A percentile compares a stretch with the other conserved stretches of the same genome.
Evolutionary conservation across 2,888 invertebrate species (phyloP).

Genomic region (Lypha dubia): DNA sequence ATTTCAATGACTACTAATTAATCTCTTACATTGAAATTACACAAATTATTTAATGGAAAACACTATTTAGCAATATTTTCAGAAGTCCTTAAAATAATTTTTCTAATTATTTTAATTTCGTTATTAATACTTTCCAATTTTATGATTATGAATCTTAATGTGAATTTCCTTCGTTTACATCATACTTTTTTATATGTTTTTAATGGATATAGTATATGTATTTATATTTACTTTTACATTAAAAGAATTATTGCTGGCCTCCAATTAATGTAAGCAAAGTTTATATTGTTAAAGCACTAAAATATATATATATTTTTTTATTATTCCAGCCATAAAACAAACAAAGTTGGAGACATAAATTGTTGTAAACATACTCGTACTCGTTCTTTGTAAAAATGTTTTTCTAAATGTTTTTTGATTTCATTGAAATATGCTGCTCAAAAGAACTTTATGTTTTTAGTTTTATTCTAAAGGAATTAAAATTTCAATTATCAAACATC

Average conservation of each 20-base stretch:
- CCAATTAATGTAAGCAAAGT: constrained; percentile 3
- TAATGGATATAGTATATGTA: neutral
- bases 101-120: no score
- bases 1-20: no score
- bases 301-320: no score
- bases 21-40: no score
- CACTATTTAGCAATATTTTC: no score
- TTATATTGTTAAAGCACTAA: constrained; percentile 16
- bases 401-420: neutral
- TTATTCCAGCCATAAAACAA: constrained; percentile 7
- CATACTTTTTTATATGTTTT: neutral
- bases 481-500: neutral
- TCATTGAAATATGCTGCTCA: neutral
- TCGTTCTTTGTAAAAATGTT: neutral
- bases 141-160: no score
- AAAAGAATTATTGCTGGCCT: constrained; percentile 27
- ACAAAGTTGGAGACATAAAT: constrained; percentile 28
- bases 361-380: neutral
- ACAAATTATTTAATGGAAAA: no score
- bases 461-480: neutral
- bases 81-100: no score
- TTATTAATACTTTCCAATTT: no score
- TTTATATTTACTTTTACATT: neutral
- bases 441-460: neutral
- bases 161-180: no score